Base-by-base conservation (phyloP, 2,888 invertebrate genomes). In the Nineta flava region DNA sequence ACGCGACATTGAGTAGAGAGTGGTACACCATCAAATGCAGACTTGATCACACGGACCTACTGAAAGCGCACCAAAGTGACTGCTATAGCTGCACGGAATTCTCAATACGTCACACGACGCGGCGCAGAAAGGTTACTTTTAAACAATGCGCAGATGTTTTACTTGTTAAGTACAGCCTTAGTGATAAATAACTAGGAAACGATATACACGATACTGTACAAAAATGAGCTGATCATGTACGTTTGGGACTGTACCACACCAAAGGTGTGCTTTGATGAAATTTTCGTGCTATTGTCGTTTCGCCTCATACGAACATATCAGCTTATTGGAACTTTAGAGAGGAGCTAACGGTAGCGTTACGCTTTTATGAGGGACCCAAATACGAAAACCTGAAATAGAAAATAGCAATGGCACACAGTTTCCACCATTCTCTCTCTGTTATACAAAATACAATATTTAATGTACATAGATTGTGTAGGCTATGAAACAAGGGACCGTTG, bases 21-120 rank as follows among this genome's bases (percentile, higher is more conserved):
- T 26, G 26, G 42, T 19, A 19, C 15, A 42, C 42, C 15, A 10
- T 44, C 44, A 44, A 44, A 44, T 44, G 44, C 19, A 17, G 13
- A 17, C 13, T 19, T 44, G 26, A 44, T n/a, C n/a, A 44, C 26
- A 38, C 38, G 38, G 38, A 38, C 38, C 38, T 38, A 38, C 15
- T n/a, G 38, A 38, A 38, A 38, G 38, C 38, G 38, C n/a, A 38
- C 38, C 38, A 38, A 38, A 38, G 38, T 38, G 38, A 38, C n/a
- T 38, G 38, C 15, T n/a, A 15, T 16, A 13, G 19, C 31, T 41
- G 48, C 48, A 49, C 49, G 49, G 41, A 49, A 49, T 34, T 35
- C 19, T n/a, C 17, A 19, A 21, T 44, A 49, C 49, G 49, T 45
- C 44, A 49, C 31, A 17, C 32, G 49, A 49, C 44, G 49, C 49